Percentiles rank a stretch among this genome's conserved stretches.
phyloP scores from a whole-genome alignment of 1,140 invertebrate species.

The Gryon sp. region DNA sequence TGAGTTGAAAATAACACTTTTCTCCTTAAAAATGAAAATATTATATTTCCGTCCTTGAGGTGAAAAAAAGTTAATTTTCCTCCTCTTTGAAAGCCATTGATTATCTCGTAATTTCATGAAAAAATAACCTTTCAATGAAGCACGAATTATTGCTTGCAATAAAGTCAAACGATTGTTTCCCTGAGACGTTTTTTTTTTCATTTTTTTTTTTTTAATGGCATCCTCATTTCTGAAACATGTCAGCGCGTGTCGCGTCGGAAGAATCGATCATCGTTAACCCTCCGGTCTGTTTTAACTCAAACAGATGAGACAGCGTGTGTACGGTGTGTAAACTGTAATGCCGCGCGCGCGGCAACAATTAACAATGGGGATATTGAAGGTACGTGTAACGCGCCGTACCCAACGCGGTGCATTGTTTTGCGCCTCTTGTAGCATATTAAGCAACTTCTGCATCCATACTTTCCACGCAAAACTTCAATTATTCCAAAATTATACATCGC shows the following conservation, averaged over 20 bases:
- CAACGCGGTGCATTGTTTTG: constrained; percentile 49
- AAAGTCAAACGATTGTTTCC: background rate
- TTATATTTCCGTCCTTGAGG: too few species aligned
- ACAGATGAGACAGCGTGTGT: constrained; percentile 52
- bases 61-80: too few species aligned
- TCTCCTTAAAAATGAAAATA: too few species aligned
- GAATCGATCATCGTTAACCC: constrained; percentile 60
- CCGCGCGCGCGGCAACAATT: constrained; percentile 58
- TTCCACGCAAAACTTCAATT: constrained; percentile 50
- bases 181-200: background rate
- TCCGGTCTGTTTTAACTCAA: constrained; percentile 52
- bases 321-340: constrained; percentile 45
- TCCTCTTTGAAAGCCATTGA: too few species aligned
- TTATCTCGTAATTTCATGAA: too few species aligned
- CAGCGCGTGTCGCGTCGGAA: constrained; percentile 45
- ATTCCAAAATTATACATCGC: constrained; percentile 39
- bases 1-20: too few species aligned
- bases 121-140: too few species aligned
- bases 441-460: constrained; percentile 44
- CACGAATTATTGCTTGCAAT: too few species aligned
- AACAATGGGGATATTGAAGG: constrained; percentile 64
- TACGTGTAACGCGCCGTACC: constrained; percentile 42
- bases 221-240: constrained; percentile 20
- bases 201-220: constrained; percentile 1
- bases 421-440: constrained; percentile 56